Base-by-base conservation (phyloP, 2,888 invertebrate genomes). In the Tetranychus piercei region DNA sequence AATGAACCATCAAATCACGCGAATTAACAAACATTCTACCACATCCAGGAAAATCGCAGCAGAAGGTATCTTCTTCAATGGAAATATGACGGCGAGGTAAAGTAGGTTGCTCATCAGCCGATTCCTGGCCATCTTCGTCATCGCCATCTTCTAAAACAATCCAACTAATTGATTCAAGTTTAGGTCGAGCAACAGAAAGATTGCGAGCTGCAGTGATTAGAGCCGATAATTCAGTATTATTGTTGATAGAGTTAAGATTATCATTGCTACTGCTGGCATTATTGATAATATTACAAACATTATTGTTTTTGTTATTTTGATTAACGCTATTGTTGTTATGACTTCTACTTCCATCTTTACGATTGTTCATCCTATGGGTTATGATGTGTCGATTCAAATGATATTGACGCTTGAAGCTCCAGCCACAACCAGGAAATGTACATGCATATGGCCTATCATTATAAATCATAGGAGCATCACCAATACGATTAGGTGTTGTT, bases 321-420 rank as follows among this genome's bases (percentile, higher is more conserved):
- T 55, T 55, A 55, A 15, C 2, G 15, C 0, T 9, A 55, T 44
- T n/a, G 11, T 34, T 34, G 34, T 34, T 34, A 34, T 34, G 34
- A 34, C 34, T 34, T 34, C 34, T 34, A 34, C 5, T 34, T 34
- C 34, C 34, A 4, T 34, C 34, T 34, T 34, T 34, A 34, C 34
- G 34, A 34, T 71, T 43, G 71, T 71, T n/a, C 55, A 64, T 55
- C 18, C 44, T 73, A 73, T 73, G 73, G 15, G 73, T 73, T 9
- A 66, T 73, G 15, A 67, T 44, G 44, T 73, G 73, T 20, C 73
- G 73, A 44, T 73, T 69, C 18, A 73, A 22, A 73, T 73, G 73
- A 69, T 73, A 73, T 43, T 66, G 67, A 20, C 73, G n/a, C 18
- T 73, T 73, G 43, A 73, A 73, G 18, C 43, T 44, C 73, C 73